Conservation (phyloP, 2,888 invertebrate genomes). For the Boloria euphrosyne region DNA sequence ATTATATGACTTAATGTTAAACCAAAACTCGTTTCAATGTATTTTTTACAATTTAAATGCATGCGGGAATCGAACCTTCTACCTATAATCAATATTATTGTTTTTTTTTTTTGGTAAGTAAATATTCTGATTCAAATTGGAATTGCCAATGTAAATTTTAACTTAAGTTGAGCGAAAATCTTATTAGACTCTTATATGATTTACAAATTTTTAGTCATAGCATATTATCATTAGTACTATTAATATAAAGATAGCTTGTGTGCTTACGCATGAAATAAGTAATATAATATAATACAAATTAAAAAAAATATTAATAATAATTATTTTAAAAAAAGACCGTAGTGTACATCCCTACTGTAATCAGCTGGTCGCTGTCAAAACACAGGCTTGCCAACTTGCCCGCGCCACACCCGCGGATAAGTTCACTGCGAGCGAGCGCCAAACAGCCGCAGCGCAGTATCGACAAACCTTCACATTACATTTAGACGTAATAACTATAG, state of each 20-base stretch:
- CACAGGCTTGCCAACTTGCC: slow-evolving; percentile 62
- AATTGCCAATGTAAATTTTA: too few relatives aligned
- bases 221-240: too few relatives aligned
- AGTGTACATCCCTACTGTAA: slow-evolving; percentile 57
- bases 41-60: too few relatives aligned
- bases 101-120: too few relatives aligned
- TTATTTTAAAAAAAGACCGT: background rate
- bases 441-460: slow-evolving; percentile 74
- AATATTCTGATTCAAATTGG: too few relatives aligned
- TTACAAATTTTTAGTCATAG: background rate
- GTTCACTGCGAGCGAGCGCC: slow-evolving; percentile 71
- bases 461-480: slow-evolving; percentile 80
- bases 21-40: too few relatives aligned
- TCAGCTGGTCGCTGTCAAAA: slow-evolving; percentile 78
- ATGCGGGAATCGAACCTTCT: too few relatives aligned
- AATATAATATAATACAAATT: background rate
- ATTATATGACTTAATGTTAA: too few relatives aligned
- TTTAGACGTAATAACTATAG: slow-evolving; percentile 77
- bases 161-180: background rate
- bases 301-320: background rate
- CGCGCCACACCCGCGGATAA: slow-evolving; percentile 54
- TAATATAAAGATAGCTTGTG: too few relatives aligned
- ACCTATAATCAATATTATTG: too few relatives aligned
- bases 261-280: background rate
- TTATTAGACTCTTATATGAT: background rate